Conservation (phyloP, 2,113 vertebrate species). For the Nematolebias whitei region DNA sequence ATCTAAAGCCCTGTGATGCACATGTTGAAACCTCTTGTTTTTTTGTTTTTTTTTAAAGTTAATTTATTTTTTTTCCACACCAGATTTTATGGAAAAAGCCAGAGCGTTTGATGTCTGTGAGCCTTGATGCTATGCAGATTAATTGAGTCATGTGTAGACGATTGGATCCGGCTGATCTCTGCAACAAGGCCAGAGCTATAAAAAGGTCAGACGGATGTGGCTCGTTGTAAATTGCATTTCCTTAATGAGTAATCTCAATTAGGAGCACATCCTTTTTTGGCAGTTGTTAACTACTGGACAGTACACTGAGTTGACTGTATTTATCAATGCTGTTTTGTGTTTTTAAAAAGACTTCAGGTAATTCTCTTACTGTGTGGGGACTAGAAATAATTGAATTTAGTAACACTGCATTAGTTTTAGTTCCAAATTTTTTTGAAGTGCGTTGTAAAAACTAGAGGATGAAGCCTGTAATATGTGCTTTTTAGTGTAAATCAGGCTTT, state of each 20-base stretch:
- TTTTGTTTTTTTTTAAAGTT: neutral
- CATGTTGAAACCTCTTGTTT: slow-evolving; percentile 36
- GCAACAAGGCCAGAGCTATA: slow-evolving; percentile 55
- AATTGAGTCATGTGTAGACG: slow-evolving; percentile 63
- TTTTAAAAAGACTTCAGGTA: neutral
- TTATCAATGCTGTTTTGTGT: neutral
- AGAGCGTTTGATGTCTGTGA: slow-evolving; percentile 63
- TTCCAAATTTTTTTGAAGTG: neutral
- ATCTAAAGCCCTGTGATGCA: slow-evolving; percentile 50
- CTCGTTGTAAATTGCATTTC: slow-evolving; percentile 66
- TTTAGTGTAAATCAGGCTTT: no score
- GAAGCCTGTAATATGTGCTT: no score
- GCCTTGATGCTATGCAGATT: slow-evolving; percentile 61
- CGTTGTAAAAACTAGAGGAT: neutral
- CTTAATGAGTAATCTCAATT: slow-evolving; percentile 52
- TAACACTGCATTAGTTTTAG: slow-evolving; percentile 3
- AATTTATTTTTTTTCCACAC: slow-evolving; percentile 37
- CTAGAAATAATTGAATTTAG: slow-evolving; percentile 1
- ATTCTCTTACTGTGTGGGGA: neutral
- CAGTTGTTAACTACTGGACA: slow-evolving; percentile 28
- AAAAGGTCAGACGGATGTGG: slow-evolving; percentile 69
- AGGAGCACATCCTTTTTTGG: slow-evolving; percentile 56
- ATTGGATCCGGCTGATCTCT: slow-evolving; percentile 63
- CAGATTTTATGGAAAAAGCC: slow-evolving; percentile 47
- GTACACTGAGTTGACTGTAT: slow-evolving; percentile 4